These are phyloP conservation scores for Oxyura jamaicensis DNA, from an alignment of 2,113 vertebrate genomes.

Conservation along the genomic window DNA sequence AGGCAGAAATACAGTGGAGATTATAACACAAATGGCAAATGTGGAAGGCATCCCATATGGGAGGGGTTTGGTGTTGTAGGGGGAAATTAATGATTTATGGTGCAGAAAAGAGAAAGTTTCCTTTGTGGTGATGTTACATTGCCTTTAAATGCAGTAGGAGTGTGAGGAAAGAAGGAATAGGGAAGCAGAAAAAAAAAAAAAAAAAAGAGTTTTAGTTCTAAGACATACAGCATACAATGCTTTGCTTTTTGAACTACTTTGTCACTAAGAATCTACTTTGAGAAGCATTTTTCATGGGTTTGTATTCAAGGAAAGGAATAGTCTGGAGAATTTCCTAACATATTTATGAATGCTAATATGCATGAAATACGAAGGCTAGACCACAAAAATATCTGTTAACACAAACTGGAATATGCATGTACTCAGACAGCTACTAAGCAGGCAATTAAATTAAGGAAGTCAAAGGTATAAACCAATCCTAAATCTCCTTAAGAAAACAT, in stretches of 20 bases:
- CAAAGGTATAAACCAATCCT: background rate
- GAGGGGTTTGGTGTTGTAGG: background rate
- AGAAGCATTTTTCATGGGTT: background rate
- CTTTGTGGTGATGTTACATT: conserved; percentile 15
- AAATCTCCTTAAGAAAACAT: background rate
- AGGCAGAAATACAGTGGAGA: conserved; percentile 62
- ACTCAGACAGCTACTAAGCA: background rate
- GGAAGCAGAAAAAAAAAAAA: background rate
- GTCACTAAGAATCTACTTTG: background rate
- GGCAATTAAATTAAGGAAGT: conserved; percentile 14
- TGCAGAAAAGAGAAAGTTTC: conserved; percentile 49
- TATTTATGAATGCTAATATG: conserved; percentile 24
- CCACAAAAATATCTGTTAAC: background rate
- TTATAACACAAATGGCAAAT: conserved; percentile 58
- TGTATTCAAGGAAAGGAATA: background rate
- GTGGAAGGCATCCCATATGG: background rate
- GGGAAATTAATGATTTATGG: conserved; percentile 6
- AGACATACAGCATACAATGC: background rate
- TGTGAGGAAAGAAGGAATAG: background rate
- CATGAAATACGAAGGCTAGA: background rate
- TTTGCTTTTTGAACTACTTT: conserved; percentile 23
- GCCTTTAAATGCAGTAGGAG: conserved; percentile 19
- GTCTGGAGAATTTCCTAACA: background rate
- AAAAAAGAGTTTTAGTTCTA: background rate
- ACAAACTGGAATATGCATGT: background rate